phyloP scores from a whole-genome alignment of 2,113 vertebrate genomes.

The Strix uralensis region DNA sequence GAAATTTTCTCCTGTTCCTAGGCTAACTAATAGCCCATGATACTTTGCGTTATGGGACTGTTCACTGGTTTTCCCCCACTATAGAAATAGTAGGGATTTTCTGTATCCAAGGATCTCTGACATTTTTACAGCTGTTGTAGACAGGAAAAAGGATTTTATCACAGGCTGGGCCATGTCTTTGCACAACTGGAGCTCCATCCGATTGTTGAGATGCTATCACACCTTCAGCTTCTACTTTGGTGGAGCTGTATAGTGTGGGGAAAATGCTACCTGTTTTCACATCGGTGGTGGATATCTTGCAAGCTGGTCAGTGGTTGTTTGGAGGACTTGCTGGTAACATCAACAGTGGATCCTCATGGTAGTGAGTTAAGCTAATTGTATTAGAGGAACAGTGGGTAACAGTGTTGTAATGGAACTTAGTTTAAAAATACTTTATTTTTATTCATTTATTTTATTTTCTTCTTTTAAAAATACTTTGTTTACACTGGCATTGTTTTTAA shows the following conservation, averaged over 20 bases:
- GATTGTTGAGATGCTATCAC: background rate
- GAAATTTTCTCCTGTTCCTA: background rate
- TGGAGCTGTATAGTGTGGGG: background rate
- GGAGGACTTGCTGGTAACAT: background rate
- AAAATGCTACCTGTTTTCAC: background rate
- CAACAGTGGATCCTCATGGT: background rate
- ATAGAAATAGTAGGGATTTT: background rate
- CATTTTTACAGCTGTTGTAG: background rate
- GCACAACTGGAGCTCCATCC: background rate
- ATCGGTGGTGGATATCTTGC: background rate
- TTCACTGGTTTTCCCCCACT: background rate
- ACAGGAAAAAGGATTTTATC: background rate
- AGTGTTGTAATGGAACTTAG: background rate
- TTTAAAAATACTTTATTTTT: background rate
- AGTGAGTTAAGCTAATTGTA: background rate
- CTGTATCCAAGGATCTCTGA: background rate
- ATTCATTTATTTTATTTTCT: no score
- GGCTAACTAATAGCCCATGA: background rate
- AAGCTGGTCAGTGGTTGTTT: background rate
- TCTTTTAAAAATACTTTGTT: background rate
- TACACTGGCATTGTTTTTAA: background rate
- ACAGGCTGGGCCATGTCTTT: background rate
- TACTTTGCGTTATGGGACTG: background rate
- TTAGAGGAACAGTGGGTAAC: background rate
- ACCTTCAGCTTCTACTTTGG: background rate